A percentile compares a stretch with the other conserved stretches of the same genome.
phyloP scores from a whole-genome alignment of 2,113 vertebrate species.

The Saguinus midas region DNA sequence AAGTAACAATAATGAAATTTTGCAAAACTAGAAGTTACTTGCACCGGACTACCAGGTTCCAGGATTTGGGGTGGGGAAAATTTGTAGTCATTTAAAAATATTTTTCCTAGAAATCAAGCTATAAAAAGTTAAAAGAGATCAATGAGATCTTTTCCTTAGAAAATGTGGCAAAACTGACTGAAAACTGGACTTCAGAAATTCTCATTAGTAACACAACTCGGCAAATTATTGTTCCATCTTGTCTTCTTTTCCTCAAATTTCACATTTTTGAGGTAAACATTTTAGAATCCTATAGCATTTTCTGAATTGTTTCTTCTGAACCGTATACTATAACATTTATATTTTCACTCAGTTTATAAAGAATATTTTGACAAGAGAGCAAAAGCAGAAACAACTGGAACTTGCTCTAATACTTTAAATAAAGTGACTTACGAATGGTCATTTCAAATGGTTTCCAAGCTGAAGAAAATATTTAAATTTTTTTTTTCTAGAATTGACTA shows the following conservation, averaged over 20 bases:
- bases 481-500: neutral
- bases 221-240: conserved; percentile 39
- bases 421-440: neutral
- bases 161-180: neutral
- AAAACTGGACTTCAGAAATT: conserved; percentile 42
- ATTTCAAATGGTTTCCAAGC: neutral
- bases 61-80: neutral
- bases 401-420: neutral
- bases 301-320: conserved; percentile 1
- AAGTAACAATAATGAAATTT: conserved; percentile 4
- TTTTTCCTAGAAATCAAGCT: conserved; percentile 43
- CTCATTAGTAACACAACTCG: conserved; percentile 36
- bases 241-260: conserved; percentile 48
- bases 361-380: neutral
- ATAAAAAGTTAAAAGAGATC: conserved; percentile 27
- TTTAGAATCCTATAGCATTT: conserved; percentile 8
- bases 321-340: neutral
- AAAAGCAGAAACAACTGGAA: neutral
- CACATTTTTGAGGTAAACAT: conserved; percentile 52
- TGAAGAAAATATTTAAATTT: neutral
- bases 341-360: conserved; percentile 12
- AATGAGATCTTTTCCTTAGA: conserved; percentile 16
- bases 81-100: neutral
- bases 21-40: neutral
- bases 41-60: neutral